Base-by-base conservation (phyloP, 2,113 vertebrate species). In the Chloropsis cyanopogon region DNA sequence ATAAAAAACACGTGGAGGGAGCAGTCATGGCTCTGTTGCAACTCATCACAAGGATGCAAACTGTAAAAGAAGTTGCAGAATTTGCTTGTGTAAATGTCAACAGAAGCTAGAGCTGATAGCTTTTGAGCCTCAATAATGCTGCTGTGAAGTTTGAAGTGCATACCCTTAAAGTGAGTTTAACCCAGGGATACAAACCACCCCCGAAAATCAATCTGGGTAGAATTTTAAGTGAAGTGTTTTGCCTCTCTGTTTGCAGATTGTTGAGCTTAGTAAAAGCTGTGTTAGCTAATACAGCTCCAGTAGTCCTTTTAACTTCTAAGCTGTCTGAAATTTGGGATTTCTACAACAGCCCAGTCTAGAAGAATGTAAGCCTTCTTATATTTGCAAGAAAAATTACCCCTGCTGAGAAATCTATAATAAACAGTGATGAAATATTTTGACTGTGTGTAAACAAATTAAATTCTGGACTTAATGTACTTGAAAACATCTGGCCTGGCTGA, bases 381-480 rank as follows among this genome's bases (percentile, higher is more conserved):
- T 49, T 95, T 72, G 65, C 53, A 53, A 88, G 56, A 78, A 86
- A 84, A 96, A 81, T 57, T 63, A 59, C 49, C 59, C 71, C 65
- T 71, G 49, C 88, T 92, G 88, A 96, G 93, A 96, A 88, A 83
- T 90, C 49, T 88, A 39, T 96, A 94, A 95, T 81, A 92, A 95
- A 93, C 82, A 86, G 64, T 94, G 79, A 69, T 95, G 90, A 94
- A 96, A 84, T 94, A 92, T 77, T 88, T 92, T 71, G 82, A 79
- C 91, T 91, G 68, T 93, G 75, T 88, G 68, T 96, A 96, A 96
- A 90, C 94, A 97, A 92, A 93, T 95, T 88, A 86, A 94, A 86
- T 93, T 90, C 69, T 92, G 92, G 72, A 95, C 92, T 92, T 94
- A 75, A 90, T 90, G 92, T 92, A 71, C 94, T 96, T 81, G 41